Conservation (phyloP, 2,888 invertebrate genomes). For the Meloe dianella region DNA sequence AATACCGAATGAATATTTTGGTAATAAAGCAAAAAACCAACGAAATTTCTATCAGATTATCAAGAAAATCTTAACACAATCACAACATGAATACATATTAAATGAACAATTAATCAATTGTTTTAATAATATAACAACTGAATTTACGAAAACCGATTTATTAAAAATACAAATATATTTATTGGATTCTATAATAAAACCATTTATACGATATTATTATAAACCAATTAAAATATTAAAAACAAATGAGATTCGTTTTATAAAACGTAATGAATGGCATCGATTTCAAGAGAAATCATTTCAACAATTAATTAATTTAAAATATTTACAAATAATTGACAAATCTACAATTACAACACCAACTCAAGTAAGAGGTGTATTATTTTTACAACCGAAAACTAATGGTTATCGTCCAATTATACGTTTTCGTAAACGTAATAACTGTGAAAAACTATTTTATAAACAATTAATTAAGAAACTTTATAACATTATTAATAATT, state of each 20-base stretch:
- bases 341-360: neutral
- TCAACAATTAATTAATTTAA: constrained; percentile 12
- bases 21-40: constrained; percentile 6
- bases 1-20: constrained; percentile 25
- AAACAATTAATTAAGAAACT: constrained; percentile 29
- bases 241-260: constrained; percentile 34
- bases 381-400: constrained; percentile 38
- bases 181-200: constrained; percentile 37
- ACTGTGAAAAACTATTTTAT: constrained; percentile 16
- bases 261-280: constrained; percentile 33
- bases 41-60: constrained; percentile 26
- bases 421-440: constrained; percentile 19
- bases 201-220: constrained; percentile 37
- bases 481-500: constrained; percentile 21
- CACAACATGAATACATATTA: constrained; percentile 36
- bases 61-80: constrained; percentile 36
- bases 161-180: constrained; percentile 30
- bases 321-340: neutral
- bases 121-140: constrained; percentile 16
- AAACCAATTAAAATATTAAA: constrained; percentile 28
- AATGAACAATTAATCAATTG: constrained; percentile 27
- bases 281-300: constrained; percentile 24
- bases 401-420: constrained; percentile 37
- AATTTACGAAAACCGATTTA: neutral
- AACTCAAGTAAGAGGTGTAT: constrained; percentile 25